Conservation (phyloP, 2,888 invertebrate genomes). For the Campoletis raptor region DNA sequence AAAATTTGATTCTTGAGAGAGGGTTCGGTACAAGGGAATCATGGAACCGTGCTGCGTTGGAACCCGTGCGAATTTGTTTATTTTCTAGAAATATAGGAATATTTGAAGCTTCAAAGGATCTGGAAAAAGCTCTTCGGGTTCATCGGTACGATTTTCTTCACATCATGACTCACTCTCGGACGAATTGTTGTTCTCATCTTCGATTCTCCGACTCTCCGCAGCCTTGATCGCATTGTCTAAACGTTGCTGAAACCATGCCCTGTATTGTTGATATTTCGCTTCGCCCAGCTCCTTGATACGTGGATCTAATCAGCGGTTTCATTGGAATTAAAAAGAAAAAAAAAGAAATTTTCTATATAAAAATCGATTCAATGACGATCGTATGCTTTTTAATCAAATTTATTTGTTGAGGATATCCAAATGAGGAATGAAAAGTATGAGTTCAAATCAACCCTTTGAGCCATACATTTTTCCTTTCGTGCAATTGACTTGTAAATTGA, state of each 20-base stretch:
- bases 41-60: neutral
- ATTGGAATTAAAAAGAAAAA: slow-evolving; percentile 26
- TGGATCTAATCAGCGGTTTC: slow-evolving; percentile 88
- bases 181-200: slow-evolving; percentile 71
- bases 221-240: slow-evolving; percentile 95
- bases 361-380: neutral
- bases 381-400: neutral
- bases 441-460: neutral
- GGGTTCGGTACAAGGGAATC: neutral
- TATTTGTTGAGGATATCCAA: neutral
- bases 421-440: no score
- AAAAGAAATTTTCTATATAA: neutral
- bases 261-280: slow-evolving; percentile 90
- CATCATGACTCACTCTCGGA: slow-evolving; percentile 77
- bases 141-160: slow-evolving; percentile 33
- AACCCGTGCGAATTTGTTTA: neutral
- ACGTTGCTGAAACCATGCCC: slow-evolving; percentile 92
- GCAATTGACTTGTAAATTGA: no score
- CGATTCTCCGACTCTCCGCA: slow-evolving; percentile 86
- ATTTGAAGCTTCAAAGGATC: slow-evolving; percentile 29
- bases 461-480: no score
- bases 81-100: slow-evolving; percentile 12
- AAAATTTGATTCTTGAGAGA: slow-evolving; percentile 34
- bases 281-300: slow-evolving; percentile 91
- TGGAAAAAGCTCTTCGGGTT: slow-evolving; percentile 44